These are phyloP conservation scores for Phycodurus eques DNA, from an alignment of 2,113 vertebrate genomes.

Conservation along the genomic window DNA sequence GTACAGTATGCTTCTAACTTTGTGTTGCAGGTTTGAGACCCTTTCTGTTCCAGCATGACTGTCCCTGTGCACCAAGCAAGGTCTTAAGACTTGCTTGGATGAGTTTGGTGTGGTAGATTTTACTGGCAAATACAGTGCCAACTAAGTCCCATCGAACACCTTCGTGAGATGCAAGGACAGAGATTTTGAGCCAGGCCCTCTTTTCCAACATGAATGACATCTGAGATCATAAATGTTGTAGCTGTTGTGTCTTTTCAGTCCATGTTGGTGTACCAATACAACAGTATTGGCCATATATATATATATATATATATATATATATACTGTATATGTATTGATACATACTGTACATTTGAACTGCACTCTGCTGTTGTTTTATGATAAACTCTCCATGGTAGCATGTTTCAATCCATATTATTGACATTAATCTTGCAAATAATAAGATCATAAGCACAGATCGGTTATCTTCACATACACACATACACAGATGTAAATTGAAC, in stretches of 20 bases:
- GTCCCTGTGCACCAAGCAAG: no score
- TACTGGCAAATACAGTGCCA: not conserved
- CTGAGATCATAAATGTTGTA: not conserved
- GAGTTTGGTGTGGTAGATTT: not conserved
- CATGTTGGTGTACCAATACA: not conserved
- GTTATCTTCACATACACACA: conserved; percentile 12
- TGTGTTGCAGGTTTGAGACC: no score
- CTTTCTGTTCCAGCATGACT: no score
- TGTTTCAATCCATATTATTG: conserved; percentile 20
- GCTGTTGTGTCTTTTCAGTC: not conserved
- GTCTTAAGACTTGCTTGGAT: not conserved
- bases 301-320: not conserved
- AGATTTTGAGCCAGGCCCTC: not conserved
- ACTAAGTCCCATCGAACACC: not conserved
- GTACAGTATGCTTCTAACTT: no score
- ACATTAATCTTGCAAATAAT: conserved; percentile 18
- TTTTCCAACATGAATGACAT: not conserved
- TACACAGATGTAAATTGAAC: conserved; percentile 36
- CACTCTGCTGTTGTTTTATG: conserved; percentile 13
- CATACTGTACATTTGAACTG: not conserved
- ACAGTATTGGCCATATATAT: not conserved
- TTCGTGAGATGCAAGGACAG: no score
- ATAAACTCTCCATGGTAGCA: conserved; percentile 17
- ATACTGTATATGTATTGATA: not conserved
- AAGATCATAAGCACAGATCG: conserved; percentile 22